Evolutionary conservation across 2,888 invertebrate genomes (phyloP).

Genomic region (Tryphoninae sp.): DNA sequence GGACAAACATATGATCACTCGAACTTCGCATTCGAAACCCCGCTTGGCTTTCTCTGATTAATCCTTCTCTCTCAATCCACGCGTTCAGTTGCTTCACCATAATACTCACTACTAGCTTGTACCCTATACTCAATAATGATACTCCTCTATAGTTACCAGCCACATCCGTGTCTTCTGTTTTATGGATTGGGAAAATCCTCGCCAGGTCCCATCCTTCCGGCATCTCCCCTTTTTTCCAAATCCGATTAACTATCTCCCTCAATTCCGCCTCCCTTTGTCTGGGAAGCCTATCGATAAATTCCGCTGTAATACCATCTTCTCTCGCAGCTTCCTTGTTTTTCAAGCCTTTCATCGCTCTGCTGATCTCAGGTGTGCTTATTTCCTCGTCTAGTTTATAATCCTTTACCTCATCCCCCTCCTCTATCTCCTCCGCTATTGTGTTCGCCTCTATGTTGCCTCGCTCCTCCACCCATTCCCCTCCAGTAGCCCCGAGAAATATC

Average conservation of each 20-base stretch:
- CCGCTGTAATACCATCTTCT: constrained; percentile 23
- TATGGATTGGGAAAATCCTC: constrained; percentile 1
- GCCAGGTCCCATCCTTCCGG: constrained; percentile 15
- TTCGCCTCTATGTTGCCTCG: neutral
- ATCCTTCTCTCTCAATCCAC: constrained; percentile 17
- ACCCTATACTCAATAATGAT: neutral
- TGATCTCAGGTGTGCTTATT: neutral
- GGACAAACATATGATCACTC: constrained; percentile 25
- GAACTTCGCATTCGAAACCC: constrained; percentile 10
- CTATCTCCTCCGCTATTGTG: neutral
- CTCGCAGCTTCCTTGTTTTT: constrained; percentile 25
- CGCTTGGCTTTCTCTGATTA: constrained; percentile 20
- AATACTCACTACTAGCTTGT: constrained; percentile 11
- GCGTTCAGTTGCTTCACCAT: constrained; percentile 24
- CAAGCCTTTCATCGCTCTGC: neutral
- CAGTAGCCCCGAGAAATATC: neutral
- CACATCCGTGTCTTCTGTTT: neutral
- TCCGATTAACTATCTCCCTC: neutral
- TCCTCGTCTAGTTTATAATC: neutral
- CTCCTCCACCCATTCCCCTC: neutral
- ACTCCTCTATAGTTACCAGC: constrained; percentile 51
- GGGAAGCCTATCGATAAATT: constrained; percentile 22
- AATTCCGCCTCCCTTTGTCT: neutral
- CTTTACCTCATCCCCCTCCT: neutral
- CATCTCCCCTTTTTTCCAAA: constrained; percentile 16